Percentiles rank a stretch among this genome's conserved stretches.
Evolutionary conservation across 2,888 invertebrate species (phyloP).

Genomic region (Andrena camellia): DNA sequence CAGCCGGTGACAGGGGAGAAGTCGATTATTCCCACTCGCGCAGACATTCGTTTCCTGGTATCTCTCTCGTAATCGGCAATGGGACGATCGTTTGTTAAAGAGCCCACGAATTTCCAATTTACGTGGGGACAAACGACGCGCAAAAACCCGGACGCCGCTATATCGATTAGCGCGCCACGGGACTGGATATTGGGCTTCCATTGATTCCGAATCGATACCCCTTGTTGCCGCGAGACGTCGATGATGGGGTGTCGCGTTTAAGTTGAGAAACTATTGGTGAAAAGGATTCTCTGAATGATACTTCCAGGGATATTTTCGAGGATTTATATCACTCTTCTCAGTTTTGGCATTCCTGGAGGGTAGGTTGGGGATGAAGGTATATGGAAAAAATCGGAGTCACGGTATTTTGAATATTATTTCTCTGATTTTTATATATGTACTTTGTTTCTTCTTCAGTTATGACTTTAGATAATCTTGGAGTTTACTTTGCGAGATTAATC

Average conservation of each 20-base stretch:
- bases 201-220: constrained; percentile 24
- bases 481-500: no score
- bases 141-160: constrained; percentile 23
- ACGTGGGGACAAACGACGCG: constrained; percentile 26
- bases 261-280: no score
- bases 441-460: no score
- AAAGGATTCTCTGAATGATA: no score
- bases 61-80: constrained; percentile 50
- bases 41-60: constrained; percentile 60
- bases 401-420: no score
- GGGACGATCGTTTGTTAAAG: constrained; percentile 56
- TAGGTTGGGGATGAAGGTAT: no score
- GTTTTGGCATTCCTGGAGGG: no score
- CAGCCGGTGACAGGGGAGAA: constrained; percentile 38
- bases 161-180: constrained; percentile 26
- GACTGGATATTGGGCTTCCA: not conserved
- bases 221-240: not conserved
- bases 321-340: no score
- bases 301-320: no score
- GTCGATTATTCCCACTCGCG: constrained; percentile 68
- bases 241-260: not conserved
- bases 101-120: constrained; percentile 64
- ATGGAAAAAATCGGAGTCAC: no score
- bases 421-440: no score
- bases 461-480: no score